phyloP scores from a whole-genome alignment of 2,113 vertebrate species.

The Columbina picui region DNA sequence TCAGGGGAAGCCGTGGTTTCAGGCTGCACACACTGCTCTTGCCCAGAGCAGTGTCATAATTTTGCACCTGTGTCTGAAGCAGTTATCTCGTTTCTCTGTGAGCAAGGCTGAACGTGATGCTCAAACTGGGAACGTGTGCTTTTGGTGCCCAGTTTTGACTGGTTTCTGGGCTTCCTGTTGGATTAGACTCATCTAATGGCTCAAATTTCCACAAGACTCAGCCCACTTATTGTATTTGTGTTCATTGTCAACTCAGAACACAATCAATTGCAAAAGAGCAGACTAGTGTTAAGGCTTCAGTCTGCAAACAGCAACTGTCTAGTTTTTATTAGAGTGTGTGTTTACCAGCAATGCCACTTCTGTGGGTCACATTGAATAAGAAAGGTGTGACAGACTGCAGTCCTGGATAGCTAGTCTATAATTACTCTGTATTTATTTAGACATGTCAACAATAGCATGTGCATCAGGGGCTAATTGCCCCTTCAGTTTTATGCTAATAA shows the following conservation, averaged over 20 bases:
- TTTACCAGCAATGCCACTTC: background rate
- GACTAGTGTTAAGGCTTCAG: background rate
- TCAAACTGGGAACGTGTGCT: slow-evolving; percentile 66
- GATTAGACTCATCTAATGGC: background rate
- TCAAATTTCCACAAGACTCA: background rate
- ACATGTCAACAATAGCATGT: background rate
- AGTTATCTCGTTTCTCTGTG: slow-evolving; percentile 49
- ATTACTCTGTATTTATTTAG: slow-evolving; percentile 27
- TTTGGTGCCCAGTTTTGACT: slow-evolving; percentile 53
- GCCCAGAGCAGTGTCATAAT: slow-evolving; percentile 50
- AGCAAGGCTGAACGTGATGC: slow-evolving; percentile 46
- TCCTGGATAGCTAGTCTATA: background rate
- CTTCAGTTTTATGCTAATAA: background rate
- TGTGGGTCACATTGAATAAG: background rate
- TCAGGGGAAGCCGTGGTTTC: slow-evolving; percentile 53
- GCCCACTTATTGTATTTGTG: background rate
- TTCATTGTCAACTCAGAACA: background rate
- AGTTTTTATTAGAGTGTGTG: background rate
- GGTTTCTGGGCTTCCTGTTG: background rate
- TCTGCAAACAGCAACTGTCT: background rate
- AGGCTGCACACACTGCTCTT: background rate
- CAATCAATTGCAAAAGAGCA: background rate
- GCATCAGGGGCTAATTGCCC: background rate
- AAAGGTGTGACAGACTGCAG: background rate
- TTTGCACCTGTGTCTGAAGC: slow-evolving; percentile 76